Conservation (phyloP, 53 echinoderm and acorn worm species). For the Temnopleurus reevesii region DNA sequence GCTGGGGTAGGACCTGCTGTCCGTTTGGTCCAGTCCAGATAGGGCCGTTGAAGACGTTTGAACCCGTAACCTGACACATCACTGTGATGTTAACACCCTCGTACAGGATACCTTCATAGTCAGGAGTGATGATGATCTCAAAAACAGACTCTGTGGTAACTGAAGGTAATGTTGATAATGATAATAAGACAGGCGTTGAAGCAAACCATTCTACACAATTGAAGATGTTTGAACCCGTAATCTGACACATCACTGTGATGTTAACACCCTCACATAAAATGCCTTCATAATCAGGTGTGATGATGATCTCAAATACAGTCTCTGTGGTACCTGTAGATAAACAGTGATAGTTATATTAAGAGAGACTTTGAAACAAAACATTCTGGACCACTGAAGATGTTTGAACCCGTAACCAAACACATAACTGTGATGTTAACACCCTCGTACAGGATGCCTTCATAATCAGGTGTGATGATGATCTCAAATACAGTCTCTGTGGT, state of each 20-base stretch:
- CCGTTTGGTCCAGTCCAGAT: constrained; percentile 70
- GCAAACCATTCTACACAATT: too few species aligned
- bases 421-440: constrained; percentile 69
- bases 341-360: too few species aligned
- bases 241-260: constrained; percentile 73
- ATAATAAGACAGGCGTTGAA: too few species aligned
- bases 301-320: constrained; percentile 52
- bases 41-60: constrained; percentile 54
- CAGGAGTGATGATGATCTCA: constrained; percentile 61
- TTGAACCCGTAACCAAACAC: constrained; percentile 60
- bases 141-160: background rate
- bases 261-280: constrained; percentile 64
- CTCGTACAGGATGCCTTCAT: constrained; percentile 64
- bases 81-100: constrained; percentile 69
- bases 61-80: constrained; percentile 62
- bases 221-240: constrained; percentile 33
- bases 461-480: constrained; percentile 62
- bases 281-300: constrained; percentile 62
- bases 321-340: background rate
- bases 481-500: constrained; percentile 25
- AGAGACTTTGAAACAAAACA: too few species aligned
- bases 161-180: too few species aligned
- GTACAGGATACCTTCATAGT: constrained; percentile 65
- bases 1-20: constrained; percentile 54
- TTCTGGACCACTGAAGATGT: too few species aligned